Evolutionary conservation across 2,113 vertebrate species (phyloP).

Genomic region (Seriola quinqueradiata): DNA sequence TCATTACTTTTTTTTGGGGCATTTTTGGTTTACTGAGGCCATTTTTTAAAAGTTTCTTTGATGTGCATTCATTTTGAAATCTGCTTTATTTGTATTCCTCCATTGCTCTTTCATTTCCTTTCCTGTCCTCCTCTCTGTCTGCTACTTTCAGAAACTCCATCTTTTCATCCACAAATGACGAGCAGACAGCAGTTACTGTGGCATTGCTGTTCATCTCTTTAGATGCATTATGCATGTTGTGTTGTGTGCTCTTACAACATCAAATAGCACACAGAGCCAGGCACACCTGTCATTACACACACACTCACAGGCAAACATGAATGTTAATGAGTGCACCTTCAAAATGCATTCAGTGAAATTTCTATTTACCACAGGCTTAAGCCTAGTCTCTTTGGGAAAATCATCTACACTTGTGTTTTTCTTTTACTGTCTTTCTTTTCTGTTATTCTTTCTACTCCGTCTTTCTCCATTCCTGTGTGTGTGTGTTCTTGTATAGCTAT

Average conservation of each 20-base stretch:
- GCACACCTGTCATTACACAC: slow-evolving; percentile 12
- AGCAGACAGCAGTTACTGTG: not conserved
- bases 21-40: not conserved
- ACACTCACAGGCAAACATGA: not conserved
- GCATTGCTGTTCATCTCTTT: not conserved
- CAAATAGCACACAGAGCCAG: slow-evolving; percentile 9
- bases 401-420: not conserved
- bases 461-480: too few relatives aligned
- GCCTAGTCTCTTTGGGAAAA: not conserved
- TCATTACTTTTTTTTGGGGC: not conserved
- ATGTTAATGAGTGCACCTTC: not conserved
- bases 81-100: not conserved
- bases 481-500: too few relatives aligned
- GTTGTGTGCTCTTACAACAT: not conserved
- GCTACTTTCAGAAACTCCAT: slow-evolving; percentile 15
- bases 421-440: too few relatives aligned
- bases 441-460: too few relatives aligned
- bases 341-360: slow-evolving; percentile 1
- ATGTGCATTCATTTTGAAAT: not conserved
- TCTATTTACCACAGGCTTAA: slow-evolving; percentile 9
- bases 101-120: not conserved
- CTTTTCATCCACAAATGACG: slow-evolving; percentile 31
- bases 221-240: slow-evolving; percentile 41
- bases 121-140: not conserved
- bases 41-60: not conserved